These are phyloP conservation scores for Hirtodrosophila histrioides DNA, from an alignment of 2,888 invertebrate species.

Conservation along the genomic window DNA sequence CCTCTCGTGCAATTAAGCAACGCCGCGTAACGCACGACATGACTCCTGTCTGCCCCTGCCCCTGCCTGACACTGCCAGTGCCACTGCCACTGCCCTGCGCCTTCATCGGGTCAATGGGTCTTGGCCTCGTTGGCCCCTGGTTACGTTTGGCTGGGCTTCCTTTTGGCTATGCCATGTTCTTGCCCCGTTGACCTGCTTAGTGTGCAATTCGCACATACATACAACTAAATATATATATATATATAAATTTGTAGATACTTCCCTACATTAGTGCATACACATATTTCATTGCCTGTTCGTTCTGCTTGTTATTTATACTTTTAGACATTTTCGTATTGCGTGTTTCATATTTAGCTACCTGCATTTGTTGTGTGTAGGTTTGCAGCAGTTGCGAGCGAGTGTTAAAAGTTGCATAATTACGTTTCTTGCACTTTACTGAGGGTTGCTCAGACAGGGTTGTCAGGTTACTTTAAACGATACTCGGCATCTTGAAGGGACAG, in stretches of 20 bases:
- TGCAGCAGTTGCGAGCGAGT: slow-evolving; percentile 55
- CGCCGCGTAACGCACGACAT: slow-evolving; percentile 74
- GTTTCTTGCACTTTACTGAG: slow-evolving; percentile 37
- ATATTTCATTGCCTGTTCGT: slow-evolving; percentile 60
- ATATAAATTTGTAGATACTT: not conserved
- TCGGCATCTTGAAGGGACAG: too few species aligned
- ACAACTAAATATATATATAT: not conserved
- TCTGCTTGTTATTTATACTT: slow-evolving; percentile 50
- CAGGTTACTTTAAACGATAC: slow-evolving; percentile 7
- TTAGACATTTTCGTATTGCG: slow-evolving; percentile 65
- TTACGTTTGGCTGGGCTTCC: slow-evolving; percentile 49
- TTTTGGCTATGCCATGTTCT: slow-evolving; percentile 49
- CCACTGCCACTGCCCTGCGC: slow-evolving; percentile 1
- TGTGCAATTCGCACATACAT: slow-evolving; percentile 45
- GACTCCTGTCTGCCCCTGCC: slow-evolving; percentile 52
- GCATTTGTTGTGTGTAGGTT: slow-evolving; percentile 55
- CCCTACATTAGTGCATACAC: not conserved
- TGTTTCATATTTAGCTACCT: slow-evolving; percentile 68
- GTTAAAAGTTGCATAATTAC: slow-evolving; percentile 76
- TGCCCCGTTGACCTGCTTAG: slow-evolving; percentile 69
- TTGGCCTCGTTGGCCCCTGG: slow-evolving; percentile 31
- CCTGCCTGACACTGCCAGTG: slow-evolving; percentile 12
- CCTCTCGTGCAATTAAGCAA: slow-evolving; percentile 72
- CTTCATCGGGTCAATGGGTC: slow-evolving; percentile 52
- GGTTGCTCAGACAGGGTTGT: slow-evolving; percentile 42